Base-by-base conservation (phyloP, 1,140 invertebrate species). In the Nebria ingens region DNA sequence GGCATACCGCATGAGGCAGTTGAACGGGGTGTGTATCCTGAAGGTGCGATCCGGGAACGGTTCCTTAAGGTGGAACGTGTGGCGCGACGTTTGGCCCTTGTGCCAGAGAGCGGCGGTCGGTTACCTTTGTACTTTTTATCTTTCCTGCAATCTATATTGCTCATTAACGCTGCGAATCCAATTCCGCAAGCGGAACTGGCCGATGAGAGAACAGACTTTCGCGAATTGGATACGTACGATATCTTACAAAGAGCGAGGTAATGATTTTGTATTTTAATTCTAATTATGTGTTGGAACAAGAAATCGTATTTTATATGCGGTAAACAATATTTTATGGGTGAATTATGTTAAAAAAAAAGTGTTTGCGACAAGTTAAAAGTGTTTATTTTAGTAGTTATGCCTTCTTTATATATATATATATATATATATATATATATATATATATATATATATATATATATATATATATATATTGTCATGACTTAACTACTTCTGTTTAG, bases 231-330 rank as follows among this genome's bases (percentile, higher is more conserved):
- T 69, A 94, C 91, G 2, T 93, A 87, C 70, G 89, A 91, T 55
- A 86, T 97, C 56, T 77, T 97, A 19, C 81, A 88, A 58, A 79
- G 92, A 69, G 91, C 91, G 1, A 86, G 86, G 84, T 91, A 75
- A 73, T 63, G 61, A 22, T 9, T 6, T 34, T 34, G 25, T 34
- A 34, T 34, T 34, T 9, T 34, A 34, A 34, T 34, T 34, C n/a
- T 34, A 34, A 34, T 9, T n/a, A 9, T 34, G 25, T 34, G 25
- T 34, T 34, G 25, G n/a, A n/a, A n/a, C n/a, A n/a, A n/a, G n/a
- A n/a, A n/a, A n/a, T n/a, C n/a, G n/a, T n/a, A n/a, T n/a, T n/a
- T n/a, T n/a, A n/a, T n/a, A n/a, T n/a, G n/a, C n/a, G n/a, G n/a
- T n/a, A 38, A 11, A n/a, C 29, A 38, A 38, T 11, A 9, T 49